A percentile compares a stretch with the other conserved stretches of the same genome.
Evolutionary conservation across 1,140 invertebrate genomes (phyloP).

Genomic region (Leptestheria dahalacensis): DNA sequence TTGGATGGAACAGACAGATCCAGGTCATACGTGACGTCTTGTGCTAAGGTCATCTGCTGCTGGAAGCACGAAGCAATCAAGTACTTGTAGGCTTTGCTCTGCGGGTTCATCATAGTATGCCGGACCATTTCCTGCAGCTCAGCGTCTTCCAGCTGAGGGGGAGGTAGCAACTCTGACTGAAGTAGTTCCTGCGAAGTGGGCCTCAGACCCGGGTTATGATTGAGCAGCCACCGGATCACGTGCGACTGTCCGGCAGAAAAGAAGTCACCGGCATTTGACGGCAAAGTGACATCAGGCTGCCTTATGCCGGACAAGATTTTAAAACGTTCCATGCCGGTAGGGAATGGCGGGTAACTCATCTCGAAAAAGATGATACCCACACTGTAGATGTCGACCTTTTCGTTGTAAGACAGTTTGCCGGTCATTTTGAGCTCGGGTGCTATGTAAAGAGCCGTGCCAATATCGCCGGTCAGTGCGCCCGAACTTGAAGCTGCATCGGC

Average conservation of each 20-base stretch:
- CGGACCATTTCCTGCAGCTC: constrained; percentile 59
- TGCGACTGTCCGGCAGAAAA: constrained; percentile 21
- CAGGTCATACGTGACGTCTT: constrained; percentile 60
- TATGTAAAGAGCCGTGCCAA: constrained; percentile 86
- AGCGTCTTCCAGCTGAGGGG: constrained; percentile 55
- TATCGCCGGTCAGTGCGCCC: constrained; percentile 48
- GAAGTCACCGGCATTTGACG: constrained; percentile 35
- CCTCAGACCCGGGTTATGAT: constrained; percentile 63
- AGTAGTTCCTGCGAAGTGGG: constrained; percentile 72
- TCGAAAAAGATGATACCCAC: constrained; percentile 85
- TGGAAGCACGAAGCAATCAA: constrained; percentile 51
- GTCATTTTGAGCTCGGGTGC: constrained; percentile 25
- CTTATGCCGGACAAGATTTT: constrained; percentile 55
- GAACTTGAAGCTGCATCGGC: constrained; percentile 17
- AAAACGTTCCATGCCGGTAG: constrained; percentile 76
- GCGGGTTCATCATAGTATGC: constrained; percentile 57
- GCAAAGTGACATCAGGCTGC: constrained; percentile 46
- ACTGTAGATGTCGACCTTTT: constrained; percentile 92
- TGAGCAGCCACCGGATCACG: constrained; percentile 54
- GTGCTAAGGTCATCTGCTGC: constrained; percentile 44
- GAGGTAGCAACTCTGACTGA: constrained; percentile 61
- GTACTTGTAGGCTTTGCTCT: constrained; percentile 65
- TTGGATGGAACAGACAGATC: constrained; percentile 19
- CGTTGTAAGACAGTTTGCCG: constrained; percentile 24
- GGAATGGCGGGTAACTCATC: constrained; percentile 73